A percentile compares a stretch with the other conserved stretches of the same genome.
Evolutionary conservation across 1,140 invertebrate species (phyloP).

Genomic region (Eriosoma lanigerum): DNA sequence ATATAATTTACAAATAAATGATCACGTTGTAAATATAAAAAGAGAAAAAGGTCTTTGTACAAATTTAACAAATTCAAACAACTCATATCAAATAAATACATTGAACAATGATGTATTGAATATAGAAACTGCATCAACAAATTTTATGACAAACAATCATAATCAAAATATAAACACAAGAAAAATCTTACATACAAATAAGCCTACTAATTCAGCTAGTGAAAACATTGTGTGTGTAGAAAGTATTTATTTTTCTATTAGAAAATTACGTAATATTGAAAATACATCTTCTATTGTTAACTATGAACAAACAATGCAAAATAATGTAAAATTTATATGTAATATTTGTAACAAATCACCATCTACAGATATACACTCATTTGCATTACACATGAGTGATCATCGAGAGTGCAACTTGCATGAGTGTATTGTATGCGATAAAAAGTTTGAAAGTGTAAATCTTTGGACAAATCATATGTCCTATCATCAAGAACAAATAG

Average conservation of each 20-base stretch:
- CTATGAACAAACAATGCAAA: background rate
- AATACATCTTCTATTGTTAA: background rate
- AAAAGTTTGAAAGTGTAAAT: background rate
- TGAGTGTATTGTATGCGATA: constrained; percentile 22
- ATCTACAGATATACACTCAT: constrained; percentile 5
- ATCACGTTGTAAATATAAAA: background rate
- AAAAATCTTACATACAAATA: too few species aligned
- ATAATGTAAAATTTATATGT: background rate
- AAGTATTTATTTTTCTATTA: background rate
- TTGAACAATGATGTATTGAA: too few species aligned
- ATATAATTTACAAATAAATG: too few species aligned
- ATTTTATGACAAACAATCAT: background rate
- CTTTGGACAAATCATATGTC: constrained; percentile 18
- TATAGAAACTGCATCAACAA: background rate
- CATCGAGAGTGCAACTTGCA: background rate
- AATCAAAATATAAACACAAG: too few species aligned
- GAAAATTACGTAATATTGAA: background rate
- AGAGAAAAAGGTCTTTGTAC: background rate
- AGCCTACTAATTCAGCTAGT: background rate
- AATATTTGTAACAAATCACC: constrained; percentile 21
- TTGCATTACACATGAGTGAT: constrained; percentile 27
- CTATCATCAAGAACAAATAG: constrained; percentile 4
- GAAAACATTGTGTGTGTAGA: background rate
- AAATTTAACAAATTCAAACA: background rate
- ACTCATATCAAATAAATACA: too few species aligned